Evolutionary conservation across 2,797 vertebrate species (phyloP), one percentile per base, ranked within the genome.

Genomic region (Syngnathus acus): DNA sequence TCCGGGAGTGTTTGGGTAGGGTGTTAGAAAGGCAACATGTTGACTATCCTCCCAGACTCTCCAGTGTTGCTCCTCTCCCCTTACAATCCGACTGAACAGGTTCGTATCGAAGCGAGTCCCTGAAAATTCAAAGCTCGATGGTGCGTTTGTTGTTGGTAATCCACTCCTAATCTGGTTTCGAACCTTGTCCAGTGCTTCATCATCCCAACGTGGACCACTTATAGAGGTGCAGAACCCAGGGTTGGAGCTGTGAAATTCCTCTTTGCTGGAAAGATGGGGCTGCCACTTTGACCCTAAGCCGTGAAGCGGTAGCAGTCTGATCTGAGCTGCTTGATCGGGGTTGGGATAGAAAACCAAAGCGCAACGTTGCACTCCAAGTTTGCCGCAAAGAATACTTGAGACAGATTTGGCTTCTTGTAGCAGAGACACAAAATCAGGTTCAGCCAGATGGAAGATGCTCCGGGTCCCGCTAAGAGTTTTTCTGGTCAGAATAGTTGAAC

Each of bases 31-130:
- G 3, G 91, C 91, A 53, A 92, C 89, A 74, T 92, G 88, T 58
- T 85, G 71, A 64, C 64, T 83, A 74, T 93, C 91, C 66, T 93
- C 92, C 92, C 92, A 93, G 38, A 93, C 84, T 66, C 92, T 84
- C 92, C 92, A 93, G 67, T 93, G 92, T 73, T 86, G 68, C 75
- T 91, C 86, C 68, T 90, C 82, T n/a, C 92, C 92, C 32, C 84
- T 84, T 11, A 93, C 84, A 75, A 93, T 91, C 19, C 84, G 86
- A 26, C 88, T 84, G 68, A 92, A 92, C 13, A 93, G 73, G 67
- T 82, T 72, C n/a, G 80, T 50, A 59, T 83, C 51, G 2, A 81
- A 83, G 26, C 63, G 66, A 54, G 90, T 81, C 19, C 91, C 92
- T 39, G 81, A 76, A 63, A 88, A 90, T 54, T 90, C 86, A 80